Base-by-base conservation (phyloP, 2,797 vertebrate species). In the Salmo trutta region DNA sequence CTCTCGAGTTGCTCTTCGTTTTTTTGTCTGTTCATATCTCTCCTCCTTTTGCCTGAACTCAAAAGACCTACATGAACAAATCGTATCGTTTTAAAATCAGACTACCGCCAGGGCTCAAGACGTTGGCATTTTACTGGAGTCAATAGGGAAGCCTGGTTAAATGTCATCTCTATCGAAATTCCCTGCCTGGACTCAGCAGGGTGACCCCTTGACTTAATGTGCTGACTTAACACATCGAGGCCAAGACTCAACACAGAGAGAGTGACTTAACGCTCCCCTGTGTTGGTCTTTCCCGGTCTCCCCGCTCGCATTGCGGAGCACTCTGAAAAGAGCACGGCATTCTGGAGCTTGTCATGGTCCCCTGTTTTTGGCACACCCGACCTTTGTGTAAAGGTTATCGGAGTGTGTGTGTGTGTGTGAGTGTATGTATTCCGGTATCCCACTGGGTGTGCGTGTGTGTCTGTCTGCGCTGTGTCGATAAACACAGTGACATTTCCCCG, bases 341-440 rank as follows among this genome's bases (percentile, higher is more conserved):
- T 31, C 53, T 62, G 73, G 66, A 73, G 17, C 21, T 27, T 75
- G 73, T 75, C 73, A 53, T 12, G 15, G 47, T 31, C 7, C 41
- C 41, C 10, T 47, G 41, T 47, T 62, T 69, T 21, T 59, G 31
- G 31, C 76, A 19, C 10, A 5, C 5, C 47, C 6, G 17, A 71
- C 66, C 47, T 3, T 65, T 29, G 16, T 19, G 24, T 75, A 69
- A 75, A 78, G 74, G 71, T 82, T 71, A 76, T 69, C 62, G 17
- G 27, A 14, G 74, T 5, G 21, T 68, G 15, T 52, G 47, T 47
- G n/a, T 24, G 24, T 24, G 24, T 24, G 24, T 24, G 24, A 24
- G 14, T 62, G 52, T 71, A 47, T 47, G 19, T 36, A 7, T 64
- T 27, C 59, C 59, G 0, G 59, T 14, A 27, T 64, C 24, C 59